These are phyloP conservation scores for Hypomesus transpacificus DNA, from an alignment of 2,113 vertebrate genomes.

Conservation along the genomic window DNA sequence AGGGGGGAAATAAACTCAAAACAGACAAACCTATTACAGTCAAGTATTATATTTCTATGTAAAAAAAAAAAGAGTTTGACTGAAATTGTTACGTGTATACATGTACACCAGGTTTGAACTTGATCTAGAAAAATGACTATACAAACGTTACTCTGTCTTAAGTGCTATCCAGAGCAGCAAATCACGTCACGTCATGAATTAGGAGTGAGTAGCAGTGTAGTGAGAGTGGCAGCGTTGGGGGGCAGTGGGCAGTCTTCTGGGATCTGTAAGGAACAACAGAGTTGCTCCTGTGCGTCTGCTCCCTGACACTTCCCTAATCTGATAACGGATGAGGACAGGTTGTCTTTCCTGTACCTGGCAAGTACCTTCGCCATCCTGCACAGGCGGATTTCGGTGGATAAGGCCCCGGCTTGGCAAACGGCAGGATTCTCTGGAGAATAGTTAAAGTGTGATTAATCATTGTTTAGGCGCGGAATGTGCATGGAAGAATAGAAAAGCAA, in stretches of 20 bases:
- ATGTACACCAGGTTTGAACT: too few relatives aligned
- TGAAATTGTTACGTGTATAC: too few relatives aligned
- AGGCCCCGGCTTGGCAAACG: constrained; percentile 97
- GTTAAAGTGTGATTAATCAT: constrained; percentile 99
- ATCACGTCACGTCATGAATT: constrained; percentile 35
- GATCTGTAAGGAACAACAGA: constrained; percentile 61
- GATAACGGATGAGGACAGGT: constrained; percentile 98
- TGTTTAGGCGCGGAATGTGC: constrained; percentile 97
- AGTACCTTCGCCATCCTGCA: constrained; percentile 86
- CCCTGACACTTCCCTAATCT: constrained; percentile 94
- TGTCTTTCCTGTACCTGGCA: constrained; percentile 92
- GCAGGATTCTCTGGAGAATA: constrained; percentile 95
- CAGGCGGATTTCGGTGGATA: constrained; percentile 96
- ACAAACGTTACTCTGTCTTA: not conserved
- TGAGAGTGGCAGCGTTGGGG: constrained; percentile 10
- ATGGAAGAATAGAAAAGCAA: constrained; percentile 95
- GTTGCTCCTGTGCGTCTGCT: constrained; percentile 74
- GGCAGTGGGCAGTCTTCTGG: constrained; percentile 40
- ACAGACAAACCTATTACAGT: too few relatives aligned
- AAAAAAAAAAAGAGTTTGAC: not conserved
- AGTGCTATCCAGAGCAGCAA: constrained; percentile 41
- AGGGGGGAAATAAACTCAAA: too few relatives aligned
- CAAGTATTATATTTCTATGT: too few relatives aligned
- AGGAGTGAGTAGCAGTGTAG: constrained; percentile 58
- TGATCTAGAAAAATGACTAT: too few relatives aligned